Base-by-base conservation (phyloP, 2,888 invertebrate species). In the Sturmia bella region DNA sequence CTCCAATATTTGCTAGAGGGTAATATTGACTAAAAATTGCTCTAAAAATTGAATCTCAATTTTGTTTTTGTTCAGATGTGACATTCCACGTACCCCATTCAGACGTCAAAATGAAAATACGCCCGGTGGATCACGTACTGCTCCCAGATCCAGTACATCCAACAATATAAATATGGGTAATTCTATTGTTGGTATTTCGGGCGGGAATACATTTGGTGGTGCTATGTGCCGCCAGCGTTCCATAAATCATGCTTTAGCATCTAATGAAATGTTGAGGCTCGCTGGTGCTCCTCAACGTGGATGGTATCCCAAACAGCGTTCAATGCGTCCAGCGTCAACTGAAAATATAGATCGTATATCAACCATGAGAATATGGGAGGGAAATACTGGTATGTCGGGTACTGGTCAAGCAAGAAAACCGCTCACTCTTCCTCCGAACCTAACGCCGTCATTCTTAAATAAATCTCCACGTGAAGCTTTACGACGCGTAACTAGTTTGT, bases 391-490 rank as follows among this genome's bases (percentile, higher is more conserved):
- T 19, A 89, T 89, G 87, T 85, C 88, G n/a, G 92, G 83, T 87
- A 94, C 88, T 87, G 93, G 92, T 84, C 93, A 92, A 86, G 92
- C 87, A 17, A 93, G 96, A 87, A 96, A 96, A 89, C 96, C 96
- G 5, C 92, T 96, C 85, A 96, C 96, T n/a, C 92, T 96, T 87
- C 96, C 96, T 70, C 96, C 96, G 79, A 96, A 96, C 92, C 92
- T 96, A 88, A 96, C 96, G 85, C 96, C 96, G 87, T 96, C 96
- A 91, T 96, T 96, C 93, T 95, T 96, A 92, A 96, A 96, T 90
- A 95, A 96, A 91, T 96, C 96, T 85, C 96, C 96, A 59, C 93
- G 96, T 88, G 96, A 96, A 91, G 96, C 96, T 80, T 92, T 96
- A 85, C 93, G 96, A 88, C 94, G 96, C 91, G 96, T 96, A 89